These are phyloP conservation scores for Ochotona princeps DNA, from an alignment of 2,113 vertebrate genomes.

Conservation along the genomic window DNA sequence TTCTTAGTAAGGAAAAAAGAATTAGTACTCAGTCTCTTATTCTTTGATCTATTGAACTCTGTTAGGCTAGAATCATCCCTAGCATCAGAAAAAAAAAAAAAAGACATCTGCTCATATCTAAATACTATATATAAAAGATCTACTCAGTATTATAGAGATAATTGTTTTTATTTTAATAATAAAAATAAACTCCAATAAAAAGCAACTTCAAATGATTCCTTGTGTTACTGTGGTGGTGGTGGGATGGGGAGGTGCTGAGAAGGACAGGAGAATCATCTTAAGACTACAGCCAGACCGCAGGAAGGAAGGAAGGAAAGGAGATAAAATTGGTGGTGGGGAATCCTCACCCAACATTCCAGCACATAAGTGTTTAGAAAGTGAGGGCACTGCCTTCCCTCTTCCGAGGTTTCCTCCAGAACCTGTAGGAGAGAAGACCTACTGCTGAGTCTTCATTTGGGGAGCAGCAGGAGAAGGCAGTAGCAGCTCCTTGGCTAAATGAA, in stretches of 20 bases:
- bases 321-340: not conserved
- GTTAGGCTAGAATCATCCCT: not conserved
- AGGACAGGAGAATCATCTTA: not conserved
- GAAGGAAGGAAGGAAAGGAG: constrained; percentile 21
- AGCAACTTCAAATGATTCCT: constrained; percentile 9
- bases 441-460: constrained; percentile 71
- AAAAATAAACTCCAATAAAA: constrained; percentile 11
- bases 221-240: not conserved
- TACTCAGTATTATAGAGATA: not conserved
- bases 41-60: not conserved
- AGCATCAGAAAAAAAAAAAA: not conserved
- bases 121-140: constrained; percentile 3
- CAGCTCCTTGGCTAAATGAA: constrained; percentile 63
- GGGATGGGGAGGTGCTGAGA: not conserved
- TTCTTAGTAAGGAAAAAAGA: constrained; percentile 12
- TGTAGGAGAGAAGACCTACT: constrained; percentile 51
- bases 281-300: not conserved
- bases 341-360: not conserved
- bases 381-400: constrained; percentile 30
- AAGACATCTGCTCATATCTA: not conserved
- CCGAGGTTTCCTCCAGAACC: constrained; percentile 43
- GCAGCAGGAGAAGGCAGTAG: constrained; percentile 65
- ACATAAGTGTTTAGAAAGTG: constrained; percentile 46
- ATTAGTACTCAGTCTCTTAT: not conserved
- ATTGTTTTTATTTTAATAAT: constrained; percentile 53